A percentile compares a stretch with the other conserved stretches of the same genome.
These are phyloP conservation scores for Lithobates sylvaticus DNA, from an alignment of 2,797 vertebrate genomes.

Conservation along the genomic window DNA sequence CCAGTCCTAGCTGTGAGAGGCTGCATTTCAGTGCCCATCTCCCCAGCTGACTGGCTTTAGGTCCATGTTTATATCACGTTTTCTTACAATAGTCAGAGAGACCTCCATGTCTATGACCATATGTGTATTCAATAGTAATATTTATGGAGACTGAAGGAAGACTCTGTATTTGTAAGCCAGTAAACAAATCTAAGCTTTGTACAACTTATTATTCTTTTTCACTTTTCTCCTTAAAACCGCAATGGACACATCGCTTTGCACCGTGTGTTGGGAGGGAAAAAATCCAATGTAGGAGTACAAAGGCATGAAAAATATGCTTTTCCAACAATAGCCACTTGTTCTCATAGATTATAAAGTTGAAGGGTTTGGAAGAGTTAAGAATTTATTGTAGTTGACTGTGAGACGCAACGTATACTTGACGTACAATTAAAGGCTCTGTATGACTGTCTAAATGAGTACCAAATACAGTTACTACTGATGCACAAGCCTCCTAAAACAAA, in stretches of 20 bases:
- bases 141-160: too few species aligned
- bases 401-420: background rate
- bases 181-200: background rate
- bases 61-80: too few species aligned
- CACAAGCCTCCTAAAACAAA: too few species aligned
- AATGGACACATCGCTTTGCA: background rate
- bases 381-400: background rate
- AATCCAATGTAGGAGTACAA: constrained; percentile 38
- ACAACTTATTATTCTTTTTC: too few species aligned
- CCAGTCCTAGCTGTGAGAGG: too few species aligned
- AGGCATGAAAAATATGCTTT: constrained; percentile 39
- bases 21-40: too few species aligned
- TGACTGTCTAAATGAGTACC: too few species aligned
- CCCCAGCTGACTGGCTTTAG: too few species aligned
- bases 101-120: background rate
- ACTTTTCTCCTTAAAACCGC: background rate
- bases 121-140: background rate
- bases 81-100: too few species aligned
- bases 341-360: background rate
- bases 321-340: constrained; percentile 37
- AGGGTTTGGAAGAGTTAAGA: background rate
- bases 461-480: too few species aligned
- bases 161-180: too few species aligned
- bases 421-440: too few species aligned
- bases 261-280: background rate